A percentile compares a stretch with the other conserved stretches of the same genome.
These are phyloP conservation scores for Tridacna crocea DNA, from an alignment of 2,888 invertebrate genomes.

Conservation along the genomic window DNA sequence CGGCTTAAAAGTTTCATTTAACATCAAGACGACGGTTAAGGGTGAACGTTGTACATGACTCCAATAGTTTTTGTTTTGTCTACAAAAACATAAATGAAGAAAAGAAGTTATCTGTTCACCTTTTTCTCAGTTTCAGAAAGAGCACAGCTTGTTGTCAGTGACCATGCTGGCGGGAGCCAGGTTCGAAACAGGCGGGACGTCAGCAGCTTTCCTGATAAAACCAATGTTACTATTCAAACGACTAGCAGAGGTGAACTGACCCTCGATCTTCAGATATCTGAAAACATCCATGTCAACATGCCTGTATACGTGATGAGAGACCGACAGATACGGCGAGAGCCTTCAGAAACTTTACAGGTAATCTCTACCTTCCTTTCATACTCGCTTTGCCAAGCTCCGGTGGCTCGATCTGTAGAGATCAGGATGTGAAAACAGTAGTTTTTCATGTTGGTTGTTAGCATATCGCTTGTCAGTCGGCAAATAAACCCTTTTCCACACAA, in stretches of 20 bases:
- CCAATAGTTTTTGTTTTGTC: no score
- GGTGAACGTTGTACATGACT: no score
- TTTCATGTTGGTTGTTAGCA: no score
- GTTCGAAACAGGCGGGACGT: not conserved
- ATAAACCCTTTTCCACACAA: no score
- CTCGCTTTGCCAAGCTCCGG: no score
- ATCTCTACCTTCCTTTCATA: not conserved
- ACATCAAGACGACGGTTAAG: no score
- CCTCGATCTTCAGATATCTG: not conserved
- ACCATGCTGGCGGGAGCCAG: not conserved
- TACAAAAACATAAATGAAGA: no score
- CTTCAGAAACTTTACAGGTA: not conserved
- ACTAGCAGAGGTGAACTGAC: not conserved
- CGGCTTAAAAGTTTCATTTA: no score
- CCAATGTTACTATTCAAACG: not conserved
- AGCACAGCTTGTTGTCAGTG: not conserved
- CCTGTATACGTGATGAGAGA: constrained; percentile 10
- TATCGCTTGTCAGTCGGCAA: no score
- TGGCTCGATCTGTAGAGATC: not conserved
- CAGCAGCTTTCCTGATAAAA: not conserved
- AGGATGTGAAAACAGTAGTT: not conserved
- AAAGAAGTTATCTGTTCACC: not conserved
- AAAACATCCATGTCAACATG: constrained; percentile 7
- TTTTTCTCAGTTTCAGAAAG: not conserved
- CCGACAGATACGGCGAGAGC: not conserved